Conservation (phyloP, 2,888 invertebrate genomes). For the Shargacucullia verbasci region DNA sequence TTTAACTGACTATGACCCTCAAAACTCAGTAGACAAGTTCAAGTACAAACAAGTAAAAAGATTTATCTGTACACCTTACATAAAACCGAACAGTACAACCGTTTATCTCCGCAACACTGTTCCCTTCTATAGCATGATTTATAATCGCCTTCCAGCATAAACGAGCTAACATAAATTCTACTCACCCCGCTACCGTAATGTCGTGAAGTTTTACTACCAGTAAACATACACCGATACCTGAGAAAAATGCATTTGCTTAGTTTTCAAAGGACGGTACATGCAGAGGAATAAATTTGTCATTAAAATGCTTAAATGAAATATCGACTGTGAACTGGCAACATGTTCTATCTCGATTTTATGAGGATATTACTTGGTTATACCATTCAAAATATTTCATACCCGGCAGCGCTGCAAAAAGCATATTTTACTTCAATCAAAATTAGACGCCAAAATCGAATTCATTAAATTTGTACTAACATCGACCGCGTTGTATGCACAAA, state of each 20-base stretch:
- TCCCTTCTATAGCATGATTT: slow-evolving; percentile 49
- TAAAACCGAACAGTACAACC: neutral
- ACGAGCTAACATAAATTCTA: slow-evolving; percentile 54
- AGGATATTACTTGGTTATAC: no score
- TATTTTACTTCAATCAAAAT: no score
- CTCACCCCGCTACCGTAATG: slow-evolving; percentile 41
- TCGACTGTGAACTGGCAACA: no score
- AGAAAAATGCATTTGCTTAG: slow-evolving; percentile 62
- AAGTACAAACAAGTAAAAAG: no score
- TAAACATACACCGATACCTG: slow-evolving; percentile 56
- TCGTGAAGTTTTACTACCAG: slow-evolving; percentile 62
- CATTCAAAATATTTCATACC: no score
- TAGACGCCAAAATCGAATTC: no score
- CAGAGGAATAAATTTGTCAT: slow-evolving; percentile 26
- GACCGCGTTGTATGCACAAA: no score
- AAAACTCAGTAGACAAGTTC: no score
- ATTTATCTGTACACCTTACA: neutral
- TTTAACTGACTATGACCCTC: no score
- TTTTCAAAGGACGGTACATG: slow-evolving; percentile 29
- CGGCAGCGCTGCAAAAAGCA: no score
- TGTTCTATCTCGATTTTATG: no score
- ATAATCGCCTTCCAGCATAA: slow-evolving; percentile 40
- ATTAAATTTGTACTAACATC: no score
- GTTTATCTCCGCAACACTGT: slow-evolving; percentile 40
- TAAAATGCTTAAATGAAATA: slow-evolving; percentile 14